Evolutionary conservation across 2,888 invertebrate species (phyloP), one percentile per base, ranked within the genome.

Genomic region (Lamellibrachia satsuma): DNA sequence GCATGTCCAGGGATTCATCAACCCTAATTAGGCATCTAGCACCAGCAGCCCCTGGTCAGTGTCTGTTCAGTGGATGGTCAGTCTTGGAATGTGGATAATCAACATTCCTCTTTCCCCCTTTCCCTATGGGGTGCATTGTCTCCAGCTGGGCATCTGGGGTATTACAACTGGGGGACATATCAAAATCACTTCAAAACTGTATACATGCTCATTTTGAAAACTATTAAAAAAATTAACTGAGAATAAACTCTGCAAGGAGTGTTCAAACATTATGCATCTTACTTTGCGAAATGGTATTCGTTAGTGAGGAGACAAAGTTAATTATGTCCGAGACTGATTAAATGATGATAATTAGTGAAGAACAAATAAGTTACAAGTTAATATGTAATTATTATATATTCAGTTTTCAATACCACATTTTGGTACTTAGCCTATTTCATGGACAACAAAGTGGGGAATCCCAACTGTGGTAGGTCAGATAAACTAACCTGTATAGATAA

Each of bases 101-200:
- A 75, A 75, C 75, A 75, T 75, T 75, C 75, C 75, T 75, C 75
- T 75, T 3, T 57, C 22, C 75, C 75, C 75, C 75, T 22, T 75
- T 75, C 75, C 75, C 75, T 75, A 6, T 75, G 75, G 75, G 75
- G 60, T 75, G 75, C 75, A 75, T 75, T 75, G 75, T 75, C 75
- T 75, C 75, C 11, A 3, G 22, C 75, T 22, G 22, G 22, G 75
- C 75, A 75, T 15, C 75, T 75, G 60, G 60, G 60, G 22, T 75
- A 75, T 15, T 75, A 75, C 60, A 15, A 75, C 15, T 75, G 75
- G 75, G 75, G 75, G 75, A 39, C 75, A 75, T 75, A 75, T 75
- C 75, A 15, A 75, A 75, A 75, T n/a, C 75, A 15, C 22, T 22
- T 4, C 11, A 55, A 55, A 55, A 55, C 8, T 9, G 9, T 55